Percentiles rank a stretch among this genome's conserved stretches.
Conservation (phyloP, 2,797 vertebrate species). For the Synaphobranchus kaupii region DNA sequence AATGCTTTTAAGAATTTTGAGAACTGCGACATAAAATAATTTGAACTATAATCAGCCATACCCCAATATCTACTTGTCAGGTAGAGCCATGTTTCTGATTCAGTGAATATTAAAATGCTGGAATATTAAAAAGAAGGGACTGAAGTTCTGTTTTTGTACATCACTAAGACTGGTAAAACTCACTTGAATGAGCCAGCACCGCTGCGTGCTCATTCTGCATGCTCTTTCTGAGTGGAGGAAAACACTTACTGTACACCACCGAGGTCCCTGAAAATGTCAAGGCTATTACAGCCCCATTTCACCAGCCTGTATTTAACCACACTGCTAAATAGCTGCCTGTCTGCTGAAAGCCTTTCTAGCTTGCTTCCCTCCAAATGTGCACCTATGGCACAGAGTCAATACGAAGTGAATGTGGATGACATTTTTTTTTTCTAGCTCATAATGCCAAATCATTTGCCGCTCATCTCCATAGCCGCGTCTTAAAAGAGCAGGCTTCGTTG, state of each 20-base stretch:
- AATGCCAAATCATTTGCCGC: background rate
- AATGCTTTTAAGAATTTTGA: background rate
- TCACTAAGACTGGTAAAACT: background rate
- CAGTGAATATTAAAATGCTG: background rate
- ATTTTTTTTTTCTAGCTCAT: constrained; percentile 14
- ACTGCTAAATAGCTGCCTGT: constrained; percentile 35
- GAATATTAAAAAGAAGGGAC: background rate
- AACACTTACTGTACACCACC: constrained; percentile 11
- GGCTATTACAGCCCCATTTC: constrained; percentile 53
- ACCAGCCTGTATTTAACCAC: constrained; percentile 43
- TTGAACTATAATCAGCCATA: background rate
- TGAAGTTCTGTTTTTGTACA: background rate
- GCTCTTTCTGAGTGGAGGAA: background rate
- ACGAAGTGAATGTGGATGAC: constrained; percentile 12
- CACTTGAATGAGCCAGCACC: background rate
- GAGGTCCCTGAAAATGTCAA: constrained; percentile 69
- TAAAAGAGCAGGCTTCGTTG: constrained; percentile 3
- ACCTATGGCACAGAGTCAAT: constrained; percentile 6
- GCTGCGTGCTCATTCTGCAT: background rate
- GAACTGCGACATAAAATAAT: background rate
- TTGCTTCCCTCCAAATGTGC: background rate
- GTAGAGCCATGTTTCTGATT: background rate
- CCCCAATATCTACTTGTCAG: background rate
- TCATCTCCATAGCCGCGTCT: constrained; percentile 5
- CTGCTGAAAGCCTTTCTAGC: background rate